Evolutionary conservation across 2,888 invertebrate genomes (phyloP).

Genomic region (Plagodis dolabraria): DNA sequence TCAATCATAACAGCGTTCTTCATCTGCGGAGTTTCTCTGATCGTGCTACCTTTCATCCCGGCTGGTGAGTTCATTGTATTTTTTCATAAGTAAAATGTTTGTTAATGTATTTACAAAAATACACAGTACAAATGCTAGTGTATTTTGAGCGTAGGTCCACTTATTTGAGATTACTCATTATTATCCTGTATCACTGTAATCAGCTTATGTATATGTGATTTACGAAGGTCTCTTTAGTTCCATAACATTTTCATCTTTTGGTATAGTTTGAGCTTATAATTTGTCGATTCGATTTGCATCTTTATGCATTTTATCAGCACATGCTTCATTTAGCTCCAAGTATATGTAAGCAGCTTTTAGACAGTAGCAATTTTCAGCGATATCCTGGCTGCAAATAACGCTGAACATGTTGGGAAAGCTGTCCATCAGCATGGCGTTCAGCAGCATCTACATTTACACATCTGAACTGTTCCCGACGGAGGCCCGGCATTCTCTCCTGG

Average conservation of each 20-base stretch:
- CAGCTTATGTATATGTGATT: too few species aligned
- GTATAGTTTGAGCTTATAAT: too few species aligned
- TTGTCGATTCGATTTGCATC: too few species aligned
- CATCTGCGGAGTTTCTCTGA: conserved; percentile 82
- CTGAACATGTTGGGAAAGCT: conserved; percentile 78
- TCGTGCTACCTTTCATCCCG: conserved; percentile 85
- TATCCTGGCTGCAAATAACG: conserved; percentile 79
- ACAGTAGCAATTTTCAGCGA: conserved; percentile 48
- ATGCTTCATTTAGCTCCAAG: background rate
- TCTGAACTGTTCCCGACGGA: conserved; percentile 89
- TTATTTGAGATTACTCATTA: too few species aligned
- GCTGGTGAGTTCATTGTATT: conserved; percentile 61
- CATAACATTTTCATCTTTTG: too few species aligned
- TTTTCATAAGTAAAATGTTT: background rate
- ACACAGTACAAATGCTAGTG: background rate
- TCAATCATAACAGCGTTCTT: conserved; percentile 85
- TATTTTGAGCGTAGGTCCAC: too few species aligned
- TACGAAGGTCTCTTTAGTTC: too few species aligned
- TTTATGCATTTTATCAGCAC: background rate
- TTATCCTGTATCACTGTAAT: too few species aligned
- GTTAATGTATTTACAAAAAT: too few species aligned
- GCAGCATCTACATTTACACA: conserved; percentile 83
- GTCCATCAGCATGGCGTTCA: conserved; percentile 77
- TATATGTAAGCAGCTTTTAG: conserved; percentile 22
- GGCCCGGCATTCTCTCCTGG: conserved; percentile 86